Evolutionary conservation across 2,888 invertebrate genomes (phyloP).

Genomic region (Exocentrus adspersus): DNA sequence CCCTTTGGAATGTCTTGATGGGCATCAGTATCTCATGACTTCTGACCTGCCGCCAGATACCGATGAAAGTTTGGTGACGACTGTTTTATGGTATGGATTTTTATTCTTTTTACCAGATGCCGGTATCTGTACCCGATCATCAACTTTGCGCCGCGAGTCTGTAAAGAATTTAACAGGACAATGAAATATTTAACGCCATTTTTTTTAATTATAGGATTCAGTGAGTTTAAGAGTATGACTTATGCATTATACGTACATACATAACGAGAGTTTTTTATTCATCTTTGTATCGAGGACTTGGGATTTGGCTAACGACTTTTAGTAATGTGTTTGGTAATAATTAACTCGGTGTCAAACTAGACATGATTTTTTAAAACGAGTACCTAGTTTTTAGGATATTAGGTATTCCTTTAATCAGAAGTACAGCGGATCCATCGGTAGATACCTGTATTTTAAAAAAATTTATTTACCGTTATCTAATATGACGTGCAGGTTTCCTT

Average conservation of each 20-base stretch:
- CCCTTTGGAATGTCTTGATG: slow-evolving; percentile 37
- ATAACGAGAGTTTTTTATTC: too few species aligned
- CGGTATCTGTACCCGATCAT: slow-evolving; percentile 32
- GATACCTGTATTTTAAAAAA: neutral
- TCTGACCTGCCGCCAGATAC: slow-evolving; percentile 37
- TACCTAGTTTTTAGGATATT: too few species aligned
- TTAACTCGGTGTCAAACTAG: too few species aligned
- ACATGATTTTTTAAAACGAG: too few species aligned
- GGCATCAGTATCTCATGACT: slow-evolving; percentile 45
- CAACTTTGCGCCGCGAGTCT: slow-evolving; percentile 14
- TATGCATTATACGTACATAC: neutral
- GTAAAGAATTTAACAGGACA: slow-evolving; percentile 16
- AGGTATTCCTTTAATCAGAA: too few species aligned
- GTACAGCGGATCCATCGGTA: too few species aligned
- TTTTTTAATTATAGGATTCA: slow-evolving; percentile 41
- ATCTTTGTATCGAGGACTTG: too few species aligned
- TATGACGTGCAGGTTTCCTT: slow-evolving; percentile 17
- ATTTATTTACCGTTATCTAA: slow-evolving; percentile 17
- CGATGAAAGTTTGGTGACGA: slow-evolving; percentile 39
- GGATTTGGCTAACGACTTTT: too few species aligned
- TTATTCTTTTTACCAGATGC: slow-evolving; percentile 15
- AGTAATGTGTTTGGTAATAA: too few species aligned
- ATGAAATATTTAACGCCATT: slow-evolving; percentile 39
- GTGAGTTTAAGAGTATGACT: slow-evolving; percentile 44
- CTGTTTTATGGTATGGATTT: slow-evolving; percentile 26